Percentiles rank a stretch among this genome's conserved stretches.
phyloP scores from a whole-genome alignment of 2,797 vertebrate genomes.

The Myotis findleyi region DNA sequence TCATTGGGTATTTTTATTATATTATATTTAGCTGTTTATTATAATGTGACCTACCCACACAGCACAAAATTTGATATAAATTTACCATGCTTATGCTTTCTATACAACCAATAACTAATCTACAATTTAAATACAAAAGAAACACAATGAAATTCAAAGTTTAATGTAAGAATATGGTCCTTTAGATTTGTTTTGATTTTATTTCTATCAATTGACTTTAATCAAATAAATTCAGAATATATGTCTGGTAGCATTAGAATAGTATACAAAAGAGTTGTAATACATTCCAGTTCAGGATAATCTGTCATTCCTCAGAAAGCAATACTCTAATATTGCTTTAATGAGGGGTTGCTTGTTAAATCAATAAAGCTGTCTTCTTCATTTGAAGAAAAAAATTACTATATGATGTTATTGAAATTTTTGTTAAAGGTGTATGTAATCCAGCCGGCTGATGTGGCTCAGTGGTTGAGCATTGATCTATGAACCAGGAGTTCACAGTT shows the following conservation, averaged over 20 bases:
- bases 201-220: background rate
- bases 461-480: too few relatives aligned
- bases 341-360: background rate
- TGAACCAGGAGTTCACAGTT: too few relatives aligned
- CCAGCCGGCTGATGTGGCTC: background rate
- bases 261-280: background rate
- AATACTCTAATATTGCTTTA: background rate
- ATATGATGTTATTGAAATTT: background rate
- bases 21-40: background rate
- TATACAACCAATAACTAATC: background rate
- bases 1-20: slow-evolving; percentile 28
- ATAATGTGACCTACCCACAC: background rate
- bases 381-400: slow-evolving; percentile 6
- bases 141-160: background rate
- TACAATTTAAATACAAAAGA: slow-evolving; percentile 28
- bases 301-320: background rate
- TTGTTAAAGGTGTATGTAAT: background rate
- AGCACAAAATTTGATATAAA: background rate
- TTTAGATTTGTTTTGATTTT: background rate
- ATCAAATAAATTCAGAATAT: background rate
- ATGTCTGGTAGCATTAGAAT: background rate
- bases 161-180: background rate
- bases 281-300: background rate
- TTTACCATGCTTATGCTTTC: background rate
- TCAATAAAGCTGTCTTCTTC: background rate